Base-by-base conservation (phyloP, 2,888 invertebrate genomes). In the Dicyrtomina minuta region DNA sequence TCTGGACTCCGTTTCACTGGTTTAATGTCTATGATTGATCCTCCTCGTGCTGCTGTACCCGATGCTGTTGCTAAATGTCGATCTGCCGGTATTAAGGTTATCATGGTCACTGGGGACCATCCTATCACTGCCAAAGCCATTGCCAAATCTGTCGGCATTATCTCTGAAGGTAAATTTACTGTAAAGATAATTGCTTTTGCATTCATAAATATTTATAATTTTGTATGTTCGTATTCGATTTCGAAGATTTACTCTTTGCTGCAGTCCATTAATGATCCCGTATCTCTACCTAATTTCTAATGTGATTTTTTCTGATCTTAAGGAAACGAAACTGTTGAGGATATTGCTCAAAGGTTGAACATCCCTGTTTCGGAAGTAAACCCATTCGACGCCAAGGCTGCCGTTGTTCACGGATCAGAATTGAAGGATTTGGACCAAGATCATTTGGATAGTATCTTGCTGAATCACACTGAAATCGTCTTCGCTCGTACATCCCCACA, bases 71-170 rank as follows among this genome's bases (percentile, higher is more conserved):
- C 84, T 46, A 85, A 88, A 64, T 90, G 90, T 74, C 87, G 89
- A 27, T 86, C 85, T 17, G 91, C 91, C 0, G 91, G 91, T 5
- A 92, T 93, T 68, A 88, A 90, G 58, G 87, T 89, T 17, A 87
- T 90, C 79, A 90, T 91, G 90, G 88, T 77, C 53, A 91, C 90
- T 0, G 90, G 90, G n/a, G 91, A 91, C 82, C 91, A 91, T 82
- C 91, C 91, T 0, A 86, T 89, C 62, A 91, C 91, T 1, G 91
- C 91, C 24, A 86, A 88, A 79, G 90, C 91, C 2, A 88, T 91
- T 70, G 91, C 91, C 0, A 83, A 85, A 71, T 87, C 88, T 73
- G 89, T 90, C 1, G 90, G 90, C 27, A 90, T 90, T 73, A 89
- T 90, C 59, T 87, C 88, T 10, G 82, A 83, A 74, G 85, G 85